Percentiles rank a stretch among this genome's conserved stretches.
These are phyloP conservation scores for Alouatta palliata DNA, from an alignment of 2,113 vertebrate genomes.

Conservation along the genomic window DNA sequence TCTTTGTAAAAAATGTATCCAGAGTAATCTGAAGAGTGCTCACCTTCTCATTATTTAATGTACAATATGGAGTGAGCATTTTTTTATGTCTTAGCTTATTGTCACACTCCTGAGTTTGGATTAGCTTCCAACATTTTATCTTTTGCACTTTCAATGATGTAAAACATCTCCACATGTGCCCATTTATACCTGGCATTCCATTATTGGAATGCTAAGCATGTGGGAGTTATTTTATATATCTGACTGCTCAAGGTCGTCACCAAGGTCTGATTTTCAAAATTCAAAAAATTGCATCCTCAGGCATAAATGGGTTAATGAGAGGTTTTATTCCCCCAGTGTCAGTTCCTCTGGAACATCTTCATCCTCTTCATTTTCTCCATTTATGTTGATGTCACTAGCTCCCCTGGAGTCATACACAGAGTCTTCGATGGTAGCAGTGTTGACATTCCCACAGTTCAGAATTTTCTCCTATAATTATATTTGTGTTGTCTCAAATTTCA, in stretches of 20 bases:
- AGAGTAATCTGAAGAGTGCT: neutral
- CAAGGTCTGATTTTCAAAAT: too few species aligned
- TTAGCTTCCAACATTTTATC: neutral
- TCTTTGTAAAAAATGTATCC: neutral
- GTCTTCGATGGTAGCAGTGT: accelerated
- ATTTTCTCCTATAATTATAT: neutral
- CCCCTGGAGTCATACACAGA: neutral
- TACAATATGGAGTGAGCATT: neutral
- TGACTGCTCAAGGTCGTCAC: too few species aligned
- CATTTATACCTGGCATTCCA: neutral
- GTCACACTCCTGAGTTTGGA: neutral
- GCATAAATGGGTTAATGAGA: neutral
- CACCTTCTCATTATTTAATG: neutral
- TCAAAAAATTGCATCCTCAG: too few species aligned
- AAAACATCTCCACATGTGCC: neutral
- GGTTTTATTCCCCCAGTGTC: neutral
- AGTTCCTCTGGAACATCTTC: neutral
- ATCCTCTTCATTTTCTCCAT: neutral
- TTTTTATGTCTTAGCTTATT: neutral
- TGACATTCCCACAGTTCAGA: accelerated
- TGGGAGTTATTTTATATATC: too few species aligned
- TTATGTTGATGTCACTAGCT: neutral
- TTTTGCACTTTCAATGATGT: neutral
- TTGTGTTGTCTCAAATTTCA: neutral
- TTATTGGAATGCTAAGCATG: too few species aligned